A percentile compares a stretch with the other conserved stretches of the same genome.
These are phyloP conservation scores for Andrena hattorfiana DNA, from an alignment of 2,888 invertebrate genomes.

Conservation along the genomic window DNA sequence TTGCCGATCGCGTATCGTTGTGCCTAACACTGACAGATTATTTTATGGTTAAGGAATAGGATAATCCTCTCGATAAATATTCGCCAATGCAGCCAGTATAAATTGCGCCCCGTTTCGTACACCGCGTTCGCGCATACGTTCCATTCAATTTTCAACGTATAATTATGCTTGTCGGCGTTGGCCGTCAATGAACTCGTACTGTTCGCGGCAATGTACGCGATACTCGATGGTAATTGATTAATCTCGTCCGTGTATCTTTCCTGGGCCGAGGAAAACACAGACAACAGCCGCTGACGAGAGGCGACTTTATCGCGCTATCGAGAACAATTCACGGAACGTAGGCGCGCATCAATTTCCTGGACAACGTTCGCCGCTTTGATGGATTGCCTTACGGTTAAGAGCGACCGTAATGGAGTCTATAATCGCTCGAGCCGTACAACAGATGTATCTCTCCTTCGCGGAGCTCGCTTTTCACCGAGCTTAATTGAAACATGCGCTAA, in stretches of 20 bases:
- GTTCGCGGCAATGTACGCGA: background rate
- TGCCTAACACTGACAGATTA: constrained; percentile 49
- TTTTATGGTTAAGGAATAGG: constrained; percentile 52
- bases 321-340: constrained; percentile 32
- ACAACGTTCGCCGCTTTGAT: constrained; percentile 20
- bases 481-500: constrained; percentile 13
- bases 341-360: constrained; percentile 29
- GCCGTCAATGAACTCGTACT: constrained; percentile 43
- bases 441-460: background rate
- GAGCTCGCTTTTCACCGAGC: background rate
- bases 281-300: constrained; percentile 3
- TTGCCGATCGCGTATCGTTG: constrained; percentile 43
- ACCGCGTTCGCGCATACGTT: constrained; percentile 3
- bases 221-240: constrained; percentile 39
- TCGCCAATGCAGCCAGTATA: constrained; percentile 43
- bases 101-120: constrained; percentile 32
- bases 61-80: constrained; percentile 61
- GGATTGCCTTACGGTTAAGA: constrained; percentile 6
- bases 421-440: background rate
- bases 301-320: constrained; percentile 31
- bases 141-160: constrained; percentile 20
- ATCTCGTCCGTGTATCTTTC: constrained; percentile 35
- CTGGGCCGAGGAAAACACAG: constrained; percentile 25
- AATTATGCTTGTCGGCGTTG: constrained; percentile 30
- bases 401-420: constrained; percentile 7